Conservation (phyloP, 2,888 invertebrate genomes). For the Elaeidobius kamerunicus region DNA sequence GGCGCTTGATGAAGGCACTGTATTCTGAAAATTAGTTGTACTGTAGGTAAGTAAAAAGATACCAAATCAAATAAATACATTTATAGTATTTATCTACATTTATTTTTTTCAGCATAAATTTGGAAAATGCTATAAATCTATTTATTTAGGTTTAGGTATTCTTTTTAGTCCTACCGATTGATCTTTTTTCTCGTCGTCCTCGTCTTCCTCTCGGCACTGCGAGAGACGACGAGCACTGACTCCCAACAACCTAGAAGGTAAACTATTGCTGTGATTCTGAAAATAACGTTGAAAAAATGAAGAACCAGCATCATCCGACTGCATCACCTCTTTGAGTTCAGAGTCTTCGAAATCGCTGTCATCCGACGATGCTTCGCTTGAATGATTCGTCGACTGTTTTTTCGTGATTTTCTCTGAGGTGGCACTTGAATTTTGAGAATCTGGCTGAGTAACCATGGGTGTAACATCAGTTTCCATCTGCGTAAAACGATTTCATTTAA, state of each 20-base stretch:
- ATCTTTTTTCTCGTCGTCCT: constrained; percentile 58
- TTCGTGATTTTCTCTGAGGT: background rate
- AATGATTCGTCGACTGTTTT: constrained; percentile 8
- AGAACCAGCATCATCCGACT: constrained; percentile 51
- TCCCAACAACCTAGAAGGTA: constrained; percentile 61
- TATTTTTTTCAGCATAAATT: no score
- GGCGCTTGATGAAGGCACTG: constrained; percentile 42
- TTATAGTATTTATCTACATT: no score
- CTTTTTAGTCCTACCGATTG: constrained; percentile 23
- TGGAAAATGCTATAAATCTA: no score
- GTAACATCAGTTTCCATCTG: constrained; percentile 32
- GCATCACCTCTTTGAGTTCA: constrained; percentile 57
- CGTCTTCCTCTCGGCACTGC: constrained; percentile 82
- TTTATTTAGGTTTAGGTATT: background rate
- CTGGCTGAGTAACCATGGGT: constrained; percentile 1
- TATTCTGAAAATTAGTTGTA: no score
- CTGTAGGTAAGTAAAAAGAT: no score
- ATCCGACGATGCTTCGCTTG: constrained; percentile 20
- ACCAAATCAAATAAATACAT: no score
- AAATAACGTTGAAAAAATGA: constrained; percentile 71
- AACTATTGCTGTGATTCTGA: constrained; percentile 67
- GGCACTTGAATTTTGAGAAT: background rate
- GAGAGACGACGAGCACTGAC: constrained; percentile 65
- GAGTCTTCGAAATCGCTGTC: constrained; percentile 28
- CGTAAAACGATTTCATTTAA: background rate